These are phyloP conservation scores for Formica exsecta DNA, from an alignment of 1,140 invertebrate genomes.

Conservation along the genomic window DNA sequence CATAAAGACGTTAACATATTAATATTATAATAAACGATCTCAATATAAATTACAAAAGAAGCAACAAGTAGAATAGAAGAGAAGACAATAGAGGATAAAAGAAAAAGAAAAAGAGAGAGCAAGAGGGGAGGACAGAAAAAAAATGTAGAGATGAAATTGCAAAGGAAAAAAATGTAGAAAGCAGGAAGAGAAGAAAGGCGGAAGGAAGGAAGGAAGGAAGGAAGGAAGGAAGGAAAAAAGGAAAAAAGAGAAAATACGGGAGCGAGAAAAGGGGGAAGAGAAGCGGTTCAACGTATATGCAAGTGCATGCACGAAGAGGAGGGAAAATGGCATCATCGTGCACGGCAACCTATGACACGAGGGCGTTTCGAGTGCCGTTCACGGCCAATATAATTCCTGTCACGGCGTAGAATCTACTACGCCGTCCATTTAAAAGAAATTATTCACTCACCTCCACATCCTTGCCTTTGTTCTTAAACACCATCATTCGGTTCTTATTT, in stretches of 20 bases:
- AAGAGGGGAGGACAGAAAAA: neutral
- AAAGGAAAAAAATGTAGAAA: neutral
- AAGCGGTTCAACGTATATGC: neutral
- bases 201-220: neutral
- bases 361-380: constrained; percentile 10
- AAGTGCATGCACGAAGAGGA: constrained; percentile 16
- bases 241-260: neutral
- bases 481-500: constrained; percentile 94
- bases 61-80: constrained; percentile 19
- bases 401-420: neutral
- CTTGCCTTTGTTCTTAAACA: constrained; percentile 99
- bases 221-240: neutral
- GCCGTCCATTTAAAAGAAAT: neutral
- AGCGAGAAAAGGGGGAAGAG: neutral
- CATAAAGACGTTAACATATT: constrained; percentile 6
- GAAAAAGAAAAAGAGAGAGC: neutral
- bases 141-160: neutral
- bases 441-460: constrained; percentile 96
- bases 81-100: no score
- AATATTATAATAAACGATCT: neutral
- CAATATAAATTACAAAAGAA: constrained; percentile 19
- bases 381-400: constrained; percentile 15
- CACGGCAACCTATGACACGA: neutral
- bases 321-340: constrained; percentile 40
- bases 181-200: neutral